A percentile compares a stretch with the other conserved stretches of the same genome.
Evolutionary conservation across 2,888 invertebrate species (phyloP).

Genomic region (Ochropleura leucogaster): DNA sequence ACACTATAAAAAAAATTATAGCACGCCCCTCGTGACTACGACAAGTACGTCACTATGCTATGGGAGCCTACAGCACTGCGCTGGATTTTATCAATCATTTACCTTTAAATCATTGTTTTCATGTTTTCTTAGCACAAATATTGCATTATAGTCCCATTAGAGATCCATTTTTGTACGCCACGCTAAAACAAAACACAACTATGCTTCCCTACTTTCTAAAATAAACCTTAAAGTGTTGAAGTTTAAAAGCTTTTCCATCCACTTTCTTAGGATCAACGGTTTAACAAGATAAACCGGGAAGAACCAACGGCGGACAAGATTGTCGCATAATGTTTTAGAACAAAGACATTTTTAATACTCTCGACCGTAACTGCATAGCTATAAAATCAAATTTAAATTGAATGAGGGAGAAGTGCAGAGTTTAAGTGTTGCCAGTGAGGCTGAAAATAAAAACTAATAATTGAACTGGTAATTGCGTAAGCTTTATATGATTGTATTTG

Average conservation of each 20-base stretch:
- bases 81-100: no score
- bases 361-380: no score
- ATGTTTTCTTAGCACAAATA: background rate
- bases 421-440: background rate
- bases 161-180: background rate
- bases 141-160: background rate
- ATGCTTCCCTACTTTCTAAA: conserved; percentile 19
- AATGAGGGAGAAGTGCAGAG: background rate
- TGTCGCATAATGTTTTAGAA: conserved; percentile 19
- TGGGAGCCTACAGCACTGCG: no score
- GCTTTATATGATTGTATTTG: no score
- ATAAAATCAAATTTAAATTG: background rate
- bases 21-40: no score
- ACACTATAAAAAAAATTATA: no score
- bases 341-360: conserved; percentile 17
- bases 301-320: conserved; percentile 11
- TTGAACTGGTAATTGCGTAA: background rate
- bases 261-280: conserved; percentile 37
- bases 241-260: conserved; percentile 56
- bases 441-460: background rate
- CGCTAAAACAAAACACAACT: background rate
- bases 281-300: conserved; percentile 31
- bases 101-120: no score
- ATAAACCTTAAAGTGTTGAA: conserved; percentile 35
- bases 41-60: no score